phyloP scores from a whole-genome alignment of 35 echinoderm and acorn worm species.

The Lytechinus pictus region DNA sequence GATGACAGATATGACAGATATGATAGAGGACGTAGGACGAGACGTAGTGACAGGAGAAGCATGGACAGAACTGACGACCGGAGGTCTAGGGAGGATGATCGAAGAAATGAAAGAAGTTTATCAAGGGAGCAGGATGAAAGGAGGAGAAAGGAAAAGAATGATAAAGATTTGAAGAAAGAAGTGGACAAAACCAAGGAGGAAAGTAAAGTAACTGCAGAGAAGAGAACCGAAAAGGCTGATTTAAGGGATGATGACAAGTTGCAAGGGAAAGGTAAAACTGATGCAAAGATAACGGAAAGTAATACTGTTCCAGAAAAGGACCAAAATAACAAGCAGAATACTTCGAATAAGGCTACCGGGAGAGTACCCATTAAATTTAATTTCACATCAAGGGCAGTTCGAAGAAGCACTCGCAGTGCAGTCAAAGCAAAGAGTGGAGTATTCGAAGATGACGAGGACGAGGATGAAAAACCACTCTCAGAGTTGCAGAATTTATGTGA shows the following conservation, averaged over 20 bases:
- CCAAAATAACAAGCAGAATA: background rate
- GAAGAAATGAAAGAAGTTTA: background rate
- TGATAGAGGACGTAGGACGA: background rate
- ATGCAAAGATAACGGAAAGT: background rate
- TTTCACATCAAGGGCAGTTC: conserved; percentile 27
- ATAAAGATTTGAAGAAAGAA: background rate
- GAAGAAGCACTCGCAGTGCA: conserved; percentile 4
- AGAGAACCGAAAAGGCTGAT: background rate
- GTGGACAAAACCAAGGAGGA: background rate
- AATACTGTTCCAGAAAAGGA: background rate
- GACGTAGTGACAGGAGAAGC: conserved; percentile 18
- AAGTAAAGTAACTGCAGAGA: background rate
- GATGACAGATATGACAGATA: conserved; percentile 43
- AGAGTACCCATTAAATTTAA: conserved; percentile 43
- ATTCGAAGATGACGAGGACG: conserved; percentile 28
- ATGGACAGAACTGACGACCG: conserved; percentile 24
- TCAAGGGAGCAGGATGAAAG: background rate
- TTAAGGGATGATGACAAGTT: conserved; percentile 9
- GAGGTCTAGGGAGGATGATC: background rate
- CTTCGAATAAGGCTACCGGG: background rate
- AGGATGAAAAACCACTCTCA: conserved; percentile 13
- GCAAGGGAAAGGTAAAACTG: background rate
- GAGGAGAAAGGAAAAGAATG: background rate
- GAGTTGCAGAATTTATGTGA: conserved; percentile 13
- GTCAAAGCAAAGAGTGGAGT: conserved; percentile 4